Conservation (phyloP, 1,140 invertebrate species). For the Octopus sinensis region DNA sequence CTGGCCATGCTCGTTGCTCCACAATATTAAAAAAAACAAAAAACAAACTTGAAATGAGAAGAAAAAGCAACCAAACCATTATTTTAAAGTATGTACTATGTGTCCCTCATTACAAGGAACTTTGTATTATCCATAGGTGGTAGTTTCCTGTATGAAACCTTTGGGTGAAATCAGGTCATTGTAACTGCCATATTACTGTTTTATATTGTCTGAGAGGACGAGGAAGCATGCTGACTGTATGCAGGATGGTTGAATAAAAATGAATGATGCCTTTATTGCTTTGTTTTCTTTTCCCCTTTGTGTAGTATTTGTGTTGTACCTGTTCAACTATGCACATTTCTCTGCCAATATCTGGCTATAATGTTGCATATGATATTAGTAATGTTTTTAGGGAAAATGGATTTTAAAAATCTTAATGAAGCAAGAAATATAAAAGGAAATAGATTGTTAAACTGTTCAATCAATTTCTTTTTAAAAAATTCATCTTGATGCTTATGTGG, state of each 20-base stretch:
- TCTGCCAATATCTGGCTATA: too few relatives aligned
- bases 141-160: neutral
- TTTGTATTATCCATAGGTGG: conserved; percentile 5
- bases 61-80: neutral
- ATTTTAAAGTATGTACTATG: conserved; percentile 1
- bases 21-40: too few relatives aligned
- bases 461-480: too few relatives aligned
- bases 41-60: too few relatives aligned
- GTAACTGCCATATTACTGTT: neutral
- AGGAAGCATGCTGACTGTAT: conserved; percentile 1
- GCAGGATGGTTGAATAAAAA: conserved; percentile 8
- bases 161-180: neutral
- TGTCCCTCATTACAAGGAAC: conserved; percentile 3
- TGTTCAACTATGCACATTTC: too few relatives aligned
- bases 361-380: too few relatives aligned
- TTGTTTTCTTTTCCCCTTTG: neutral
- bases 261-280: neutral
- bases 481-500: too few relatives aligned
- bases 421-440: too few relatives aligned
- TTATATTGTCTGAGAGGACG: conserved; percentile 6
- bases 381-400: too few relatives aligned
- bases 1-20: neutral
- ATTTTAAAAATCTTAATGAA: too few relatives aligned
- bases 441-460: too few relatives aligned
- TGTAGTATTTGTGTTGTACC: neutral